Conservation (phyloP, 2,113 vertebrate species). For the Aphelocoma coerulescens region DNA sequence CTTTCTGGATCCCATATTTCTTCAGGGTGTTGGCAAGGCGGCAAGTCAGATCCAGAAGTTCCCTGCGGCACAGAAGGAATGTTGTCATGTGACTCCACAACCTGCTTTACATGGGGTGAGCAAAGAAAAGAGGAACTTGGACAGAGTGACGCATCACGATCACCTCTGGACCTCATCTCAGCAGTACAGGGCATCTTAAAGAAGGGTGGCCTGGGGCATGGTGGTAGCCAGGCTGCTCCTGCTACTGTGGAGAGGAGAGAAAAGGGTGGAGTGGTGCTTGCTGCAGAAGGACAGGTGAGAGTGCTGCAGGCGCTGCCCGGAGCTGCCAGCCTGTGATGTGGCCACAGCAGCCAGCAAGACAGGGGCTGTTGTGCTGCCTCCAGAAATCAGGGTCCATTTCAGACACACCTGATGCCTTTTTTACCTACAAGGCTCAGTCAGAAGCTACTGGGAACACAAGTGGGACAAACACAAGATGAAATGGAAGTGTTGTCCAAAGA, state of each 20-base stretch:
- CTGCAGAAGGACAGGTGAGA: not conserved
- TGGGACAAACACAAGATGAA: not conserved
- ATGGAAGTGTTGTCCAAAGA: not conserved
- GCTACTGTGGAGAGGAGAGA: not conserved
- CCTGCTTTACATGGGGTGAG: rapidly evolving
- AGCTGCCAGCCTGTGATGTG: not conserved
- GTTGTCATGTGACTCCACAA: not conserved
- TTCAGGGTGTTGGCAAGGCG: constrained; percentile 89
- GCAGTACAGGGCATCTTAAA: not conserved
- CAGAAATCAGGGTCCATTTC: not conserved
- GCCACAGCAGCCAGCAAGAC: not conserved
- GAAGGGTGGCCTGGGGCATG: not conserved
- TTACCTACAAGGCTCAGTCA: not conserved
- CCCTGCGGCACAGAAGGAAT: constrained; percentile 63
- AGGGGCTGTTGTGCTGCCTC: not conserved
- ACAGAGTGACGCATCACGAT: rapidly evolving
- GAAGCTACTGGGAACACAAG: not conserved
- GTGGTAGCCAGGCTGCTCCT: not conserved
- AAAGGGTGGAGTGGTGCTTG: not conserved
- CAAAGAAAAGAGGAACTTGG: not conserved
- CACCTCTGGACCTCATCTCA: not conserved
- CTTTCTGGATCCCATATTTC: constrained; percentile 80
- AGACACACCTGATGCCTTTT: not conserved
- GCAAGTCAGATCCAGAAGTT: constrained; percentile 89
- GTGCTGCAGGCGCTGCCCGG: not conserved